Conservation (phyloP, 1,140 invertebrate genomes). For the Hetaerina americana region DNA sequence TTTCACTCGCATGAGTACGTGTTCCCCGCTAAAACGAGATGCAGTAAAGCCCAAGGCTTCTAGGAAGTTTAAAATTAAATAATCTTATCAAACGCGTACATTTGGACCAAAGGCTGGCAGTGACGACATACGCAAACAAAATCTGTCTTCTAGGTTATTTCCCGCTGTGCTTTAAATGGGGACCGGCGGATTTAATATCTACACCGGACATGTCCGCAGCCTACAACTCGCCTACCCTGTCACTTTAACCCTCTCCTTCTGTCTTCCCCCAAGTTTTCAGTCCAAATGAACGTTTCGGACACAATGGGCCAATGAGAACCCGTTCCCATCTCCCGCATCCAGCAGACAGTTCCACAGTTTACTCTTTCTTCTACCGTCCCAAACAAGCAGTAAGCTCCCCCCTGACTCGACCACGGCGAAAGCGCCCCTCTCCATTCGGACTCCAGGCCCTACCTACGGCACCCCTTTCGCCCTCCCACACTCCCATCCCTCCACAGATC, state of each 20-base stretch:
- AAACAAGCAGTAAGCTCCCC: background rate
- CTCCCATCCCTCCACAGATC: background rate
- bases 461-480: background rate
- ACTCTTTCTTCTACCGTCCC: background rate
- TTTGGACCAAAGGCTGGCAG: too few relatives aligned
- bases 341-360: background rate
- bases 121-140: too few relatives aligned
- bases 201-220: background rate
- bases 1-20: too few relatives aligned
- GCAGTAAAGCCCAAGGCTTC: too few relatives aligned
- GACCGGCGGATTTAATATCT: background rate
- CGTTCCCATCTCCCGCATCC: background rate
- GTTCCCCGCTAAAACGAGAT: too few relatives aligned
- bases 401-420: background rate
- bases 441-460: background rate
- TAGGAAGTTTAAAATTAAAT: too few relatives aligned
- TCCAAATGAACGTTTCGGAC: background rate
- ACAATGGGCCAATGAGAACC: background rate
- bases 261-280: background rate
- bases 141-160: too few relatives aligned
- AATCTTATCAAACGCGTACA: too few relatives aligned
- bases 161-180: too few relatives aligned
- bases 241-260: background rate
- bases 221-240: background rate
- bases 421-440: background rate